Conservation (phyloP, 2,888 invertebrate species). For the Xanthorhoe designata region DNA sequence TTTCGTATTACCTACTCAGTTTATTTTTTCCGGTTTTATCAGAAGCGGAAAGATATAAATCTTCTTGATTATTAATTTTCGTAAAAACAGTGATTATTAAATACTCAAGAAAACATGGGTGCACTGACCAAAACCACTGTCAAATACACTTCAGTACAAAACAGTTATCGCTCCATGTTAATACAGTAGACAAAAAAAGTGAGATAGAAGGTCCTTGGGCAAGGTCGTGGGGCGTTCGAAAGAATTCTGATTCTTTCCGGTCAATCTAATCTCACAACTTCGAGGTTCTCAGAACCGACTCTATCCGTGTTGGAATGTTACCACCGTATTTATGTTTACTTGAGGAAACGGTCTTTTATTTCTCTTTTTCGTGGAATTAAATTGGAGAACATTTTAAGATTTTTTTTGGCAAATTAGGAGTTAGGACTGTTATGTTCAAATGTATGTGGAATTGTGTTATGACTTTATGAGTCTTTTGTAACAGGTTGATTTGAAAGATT, state of each 20-base stretch:
- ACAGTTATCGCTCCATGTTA: background rate
- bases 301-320: conserved; percentile 42
- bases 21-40: no score
- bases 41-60: no score
- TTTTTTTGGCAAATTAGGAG: background rate
- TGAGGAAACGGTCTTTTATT: background rate
- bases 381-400: background rate
- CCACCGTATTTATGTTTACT: conserved; percentile 29
- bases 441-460: no score
- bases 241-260: conserved; percentile 57
- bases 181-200: conserved; percentile 1
- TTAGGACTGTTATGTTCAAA: background rate
- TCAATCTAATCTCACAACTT: conserved; percentile 28
- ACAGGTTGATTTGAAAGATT: no score
- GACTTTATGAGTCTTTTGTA: no score
- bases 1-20: no score
- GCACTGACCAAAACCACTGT: no score
- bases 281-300: conserved; percentile 34
- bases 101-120: no score
- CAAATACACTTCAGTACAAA: background rate
- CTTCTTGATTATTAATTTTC: no score
- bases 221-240: conserved; percentile 49
- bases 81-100: no score
- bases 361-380: conserved; percentile 6
- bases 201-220: conserved; percentile 48